Percentiles rank a stretch among this genome's conserved stretches.
Conservation (phyloP, 2,797 vertebrate genomes). For the Micrastur ruficollis region DNA sequence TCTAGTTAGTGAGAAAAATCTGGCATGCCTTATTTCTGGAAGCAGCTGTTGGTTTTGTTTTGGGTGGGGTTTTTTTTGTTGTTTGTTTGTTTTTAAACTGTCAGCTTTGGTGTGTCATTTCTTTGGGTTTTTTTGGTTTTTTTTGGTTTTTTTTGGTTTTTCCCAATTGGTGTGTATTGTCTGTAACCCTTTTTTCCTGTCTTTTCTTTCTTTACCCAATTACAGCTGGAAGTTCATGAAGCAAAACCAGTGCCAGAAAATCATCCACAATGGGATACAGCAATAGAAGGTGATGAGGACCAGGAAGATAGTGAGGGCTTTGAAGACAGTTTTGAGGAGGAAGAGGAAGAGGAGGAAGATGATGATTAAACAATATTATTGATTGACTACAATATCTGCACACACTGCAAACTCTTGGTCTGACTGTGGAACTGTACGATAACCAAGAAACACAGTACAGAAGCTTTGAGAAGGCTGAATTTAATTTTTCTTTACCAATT, state of each 20-base stretch:
- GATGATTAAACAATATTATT: slow-evolving; percentile 71
- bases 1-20: neutral
- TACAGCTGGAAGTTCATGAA: slow-evolving; percentile 95
- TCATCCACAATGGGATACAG: slow-evolving; percentile 98
- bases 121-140: neutral
- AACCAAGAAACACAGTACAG: slow-evolving; percentile 70
- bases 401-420: slow-evolving; percentile 67
- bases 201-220: neutral
- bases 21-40: neutral
- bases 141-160: neutral
- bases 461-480: slow-evolving; percentile 66
- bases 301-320: slow-evolving; percentile 98
- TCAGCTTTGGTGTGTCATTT: neutral
- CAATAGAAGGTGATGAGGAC: slow-evolving; percentile 97
- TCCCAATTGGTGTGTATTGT: neutral
- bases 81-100: neutral
- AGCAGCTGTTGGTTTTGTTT: neutral
- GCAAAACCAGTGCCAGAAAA: slow-evolving; percentile 97
- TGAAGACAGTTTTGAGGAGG: slow-evolving; percentile 97
- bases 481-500: slow-evolving; percentile 73
- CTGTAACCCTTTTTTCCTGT: neutral
- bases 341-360: slow-evolving; percentile 89
- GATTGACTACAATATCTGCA: slow-evolving; percentile 64
- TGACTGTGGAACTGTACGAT: slow-evolving; percentile 73
- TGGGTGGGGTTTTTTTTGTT: neutral